Evolutionary conservation across 2,888 invertebrate species (phyloP).

Genomic region (Ypsolopha sequella): DNA sequence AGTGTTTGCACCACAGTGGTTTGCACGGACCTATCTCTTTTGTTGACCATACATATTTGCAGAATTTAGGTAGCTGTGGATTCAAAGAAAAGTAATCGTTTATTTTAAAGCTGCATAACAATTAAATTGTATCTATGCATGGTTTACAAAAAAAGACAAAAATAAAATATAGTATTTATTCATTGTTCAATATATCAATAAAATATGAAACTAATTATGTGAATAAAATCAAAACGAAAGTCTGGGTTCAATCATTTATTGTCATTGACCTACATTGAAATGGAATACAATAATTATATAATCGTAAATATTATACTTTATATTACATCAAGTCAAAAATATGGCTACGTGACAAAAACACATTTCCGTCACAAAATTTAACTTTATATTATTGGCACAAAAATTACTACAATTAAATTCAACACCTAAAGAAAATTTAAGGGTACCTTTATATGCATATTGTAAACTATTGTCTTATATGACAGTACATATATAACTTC

Average conservation of each 20-base stretch:
- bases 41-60: too few species aligned
- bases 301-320: constrained; percentile 46
- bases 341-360: constrained; percentile 55
- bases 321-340: constrained; percentile 46
- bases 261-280: constrained; percentile 52
- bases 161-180: background rate
- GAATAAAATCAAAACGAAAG: constrained; percentile 20
- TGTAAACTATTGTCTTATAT: constrained; percentile 31
- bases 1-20: too few species aligned
- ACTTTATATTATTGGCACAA: constrained; percentile 47
- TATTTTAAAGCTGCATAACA: too few species aligned
- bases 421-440: constrained; percentile 22
- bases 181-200: too few species aligned
- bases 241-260: constrained; percentile 58
- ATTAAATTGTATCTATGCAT: too few species aligned
- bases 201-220: too few species aligned
- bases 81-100: too few species aligned
- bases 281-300: constrained; percentile 47
- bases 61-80: too few species aligned
- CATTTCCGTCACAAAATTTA: constrained; percentile 19
- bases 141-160: background rate
- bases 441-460: background rate
- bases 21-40: too few species aligned
- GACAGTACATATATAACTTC: constrained; percentile 60
- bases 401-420: too few species aligned